Evolutionary conservation across 2,113 vertebrate genomes (phyloP).

Genomic region (Chamaea fasciata): DNA sequence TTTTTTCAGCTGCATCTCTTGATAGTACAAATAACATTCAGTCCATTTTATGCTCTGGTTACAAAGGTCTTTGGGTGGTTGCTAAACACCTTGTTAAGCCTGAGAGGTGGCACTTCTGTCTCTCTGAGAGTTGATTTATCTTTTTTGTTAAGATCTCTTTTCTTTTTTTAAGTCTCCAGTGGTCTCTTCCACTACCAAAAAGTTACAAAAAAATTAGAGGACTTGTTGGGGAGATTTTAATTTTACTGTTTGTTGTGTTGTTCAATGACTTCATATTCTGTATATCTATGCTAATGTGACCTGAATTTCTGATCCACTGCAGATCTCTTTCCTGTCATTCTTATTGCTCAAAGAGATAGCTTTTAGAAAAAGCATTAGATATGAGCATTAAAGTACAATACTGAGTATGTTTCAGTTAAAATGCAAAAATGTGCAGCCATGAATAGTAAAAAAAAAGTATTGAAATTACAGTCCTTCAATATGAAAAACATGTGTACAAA

Average conservation of each 20-base stretch:
- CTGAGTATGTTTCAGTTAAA: not conserved
- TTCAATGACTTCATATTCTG: not conserved
- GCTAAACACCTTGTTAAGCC: not conserved
- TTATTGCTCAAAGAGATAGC: not conserved
- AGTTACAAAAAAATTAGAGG: not conserved
- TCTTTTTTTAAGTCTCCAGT: not conserved
- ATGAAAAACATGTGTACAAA: not conserved
- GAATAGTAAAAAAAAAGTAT: not conserved
- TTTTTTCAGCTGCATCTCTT: not conserved
- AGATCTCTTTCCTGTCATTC: not conserved
- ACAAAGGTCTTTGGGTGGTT: not conserved
- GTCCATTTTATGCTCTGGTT: not conserved
- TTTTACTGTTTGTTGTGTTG: not conserved
- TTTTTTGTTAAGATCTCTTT: not conserved
- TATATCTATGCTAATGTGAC: not conserved
- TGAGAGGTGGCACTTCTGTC: not conserved
- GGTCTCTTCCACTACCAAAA: not conserved
- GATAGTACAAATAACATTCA: not conserved
- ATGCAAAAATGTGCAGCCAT: not conserved
- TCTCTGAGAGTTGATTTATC: not conserved
- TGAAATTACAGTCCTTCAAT: not conserved
- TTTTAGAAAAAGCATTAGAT: not conserved
- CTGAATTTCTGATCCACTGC: conserved; percentile 8
- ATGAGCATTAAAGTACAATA: not conserved
- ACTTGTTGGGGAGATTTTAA: not conserved